Conservation (phyloP, 2,888 invertebrate genomes). For the Xestia ashworthii region DNA sequence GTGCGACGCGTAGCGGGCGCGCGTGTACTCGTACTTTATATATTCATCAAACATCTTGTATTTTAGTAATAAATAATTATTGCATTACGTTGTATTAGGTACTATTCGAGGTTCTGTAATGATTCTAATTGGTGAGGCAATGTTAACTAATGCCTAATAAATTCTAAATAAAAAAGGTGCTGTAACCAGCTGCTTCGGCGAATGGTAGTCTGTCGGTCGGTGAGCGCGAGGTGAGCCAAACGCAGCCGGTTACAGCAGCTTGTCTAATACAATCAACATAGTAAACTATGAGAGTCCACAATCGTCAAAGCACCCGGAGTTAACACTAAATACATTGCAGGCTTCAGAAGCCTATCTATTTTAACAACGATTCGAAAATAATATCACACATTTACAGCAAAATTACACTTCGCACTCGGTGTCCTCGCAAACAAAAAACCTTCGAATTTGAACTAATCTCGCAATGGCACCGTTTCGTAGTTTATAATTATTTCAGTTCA, state of each 20-base stretch:
- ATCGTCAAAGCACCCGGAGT: slow-evolving; percentile 91
- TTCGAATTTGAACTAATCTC: slow-evolving; percentile 78
- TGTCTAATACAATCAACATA: slow-evolving; percentile 87
- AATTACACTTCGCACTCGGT: slow-evolving; percentile 86
- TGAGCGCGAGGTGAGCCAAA: slow-evolving; percentile 35
- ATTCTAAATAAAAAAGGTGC: slow-evolving; percentile 86
- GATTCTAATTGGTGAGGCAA: slow-evolving; percentile 84
- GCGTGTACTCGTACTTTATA: slow-evolving; percentile 52
- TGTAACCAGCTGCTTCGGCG: slow-evolving; percentile 78
- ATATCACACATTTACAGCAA: slow-evolving; percentile 90
- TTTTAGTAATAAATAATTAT: slow-evolving; percentile 76
- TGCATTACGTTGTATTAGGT: slow-evolving; percentile 71
- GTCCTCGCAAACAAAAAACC: slow-evolving; percentile 79
- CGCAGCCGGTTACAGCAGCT: slow-evolving; percentile 79
- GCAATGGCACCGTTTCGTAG: slow-evolving; percentile 78
- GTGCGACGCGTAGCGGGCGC: slow-evolving; percentile 64
- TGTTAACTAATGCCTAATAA: slow-evolving; percentile 86
- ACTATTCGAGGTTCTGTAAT: slow-evolving; percentile 76
- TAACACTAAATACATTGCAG: slow-evolving; percentile 89
- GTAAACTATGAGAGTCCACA: slow-evolving; percentile 89
- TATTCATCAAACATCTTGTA: slow-evolving; percentile 87
- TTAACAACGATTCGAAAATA: slow-evolving; percentile 87
- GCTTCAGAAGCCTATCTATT: slow-evolving; percentile 87
- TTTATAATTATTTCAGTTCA: slow-evolving; percentile 81
- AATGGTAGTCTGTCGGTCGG: slow-evolving; percentile 38